Base-by-base conservation (phyloP, 2,888 invertebrate species). In the Calameuta idolon region DNA sequence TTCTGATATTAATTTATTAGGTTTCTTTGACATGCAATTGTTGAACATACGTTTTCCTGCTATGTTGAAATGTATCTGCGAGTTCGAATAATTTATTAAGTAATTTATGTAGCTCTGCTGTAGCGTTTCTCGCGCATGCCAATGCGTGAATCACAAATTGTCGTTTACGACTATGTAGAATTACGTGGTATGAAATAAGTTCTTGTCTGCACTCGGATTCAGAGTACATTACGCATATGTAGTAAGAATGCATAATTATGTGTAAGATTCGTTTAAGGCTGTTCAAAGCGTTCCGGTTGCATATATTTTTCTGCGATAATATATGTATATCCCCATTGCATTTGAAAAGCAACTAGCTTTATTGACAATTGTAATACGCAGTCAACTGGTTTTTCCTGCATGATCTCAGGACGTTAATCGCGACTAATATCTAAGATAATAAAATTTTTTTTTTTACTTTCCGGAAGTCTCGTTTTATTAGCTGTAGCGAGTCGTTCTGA, bases 121-220 rank as follows among this genome's bases (percentile, higher is more conserved):
- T 55, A 78, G 68, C 77, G 85, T 85, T 85, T 80, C 81, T 80
- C 81, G 79, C 83, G 80, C 84, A 81, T 80, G 80, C 78, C 69
- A 81, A 80, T 75, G 79, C 81, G 81, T 85, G 85, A 84, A 85
- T 84, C 84, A 84, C 79, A 78, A 85, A 85, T 85, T 85, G 85
- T 85, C 82, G 81, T 80, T 79, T 9, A 23, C 55, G 55, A 55
- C 79, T 69, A 76, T 31, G 71, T 79, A 81, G 73, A 80, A 77
- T 85, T 81, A 83, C 83, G 84, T 82, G 84, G 84, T 79, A 76
- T 75, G 40, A 40, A 40, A 23, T 40, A 40, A 40, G 40, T 40
- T 40, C 15, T 40, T 40, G 23, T 23, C 23, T 55, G 55, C 9
- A 23, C 23, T 55, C 5, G 2, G 55, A 55, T 23, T 55, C 23